Base-by-base conservation (phyloP, 2,888 invertebrate species). In the Aproaerema taeniolella region DNA sequence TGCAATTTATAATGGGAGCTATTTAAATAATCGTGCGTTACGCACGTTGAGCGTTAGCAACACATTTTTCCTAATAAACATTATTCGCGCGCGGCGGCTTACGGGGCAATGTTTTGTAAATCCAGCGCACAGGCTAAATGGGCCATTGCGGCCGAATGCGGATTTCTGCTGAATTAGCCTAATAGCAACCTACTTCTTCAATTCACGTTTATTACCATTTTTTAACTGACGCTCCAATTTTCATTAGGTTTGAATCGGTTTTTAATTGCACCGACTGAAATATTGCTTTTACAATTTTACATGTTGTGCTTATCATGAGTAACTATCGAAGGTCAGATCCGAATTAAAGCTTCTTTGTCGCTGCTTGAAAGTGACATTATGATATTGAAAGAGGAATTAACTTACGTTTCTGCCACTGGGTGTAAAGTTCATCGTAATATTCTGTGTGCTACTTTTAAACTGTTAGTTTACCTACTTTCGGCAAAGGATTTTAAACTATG, bases 1-100 rank as follows among this genome's bases (percentile, higher is more conserved):
- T 4, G 5, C 5, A 4, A 7, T 4, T 7, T n/a, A 5, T 9
- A 26, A 26, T 34, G n/a, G 13, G 24, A 25, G 25, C 41, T 52
- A 51, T 55, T 56, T 55, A 58, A 59, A 62, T 55, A 56, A 57
- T 54, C 60, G 57, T 61, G 58, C 59, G 60, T 65, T 60, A 62
- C 58, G 42, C 49, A 46, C 45, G 52, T 58, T 58, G 8, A 11
- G 31, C 24, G 51, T 52, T 50, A 16, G 10, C 9, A 16, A 65
- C 47, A 58, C 75, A 74, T 79, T 79, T 78, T 79, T 81, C 69
- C 71, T 79, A 75, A 82, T 81, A 76, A 79, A 76, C 67, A 66
- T 77, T 71, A 75, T 72, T 67, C 64, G 53, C 56, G 55, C 49
- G 53, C 48, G 50, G n/a, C n/a, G 66, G 73, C 64, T 74, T 69